A percentile compares a stretch with the other conserved stretches of the same genome.
These are phyloP conservation scores for Acrocephalus scirpaceus DNA, from an alignment of 2,797 vertebrate species.

Conservation along the genomic window DNA sequence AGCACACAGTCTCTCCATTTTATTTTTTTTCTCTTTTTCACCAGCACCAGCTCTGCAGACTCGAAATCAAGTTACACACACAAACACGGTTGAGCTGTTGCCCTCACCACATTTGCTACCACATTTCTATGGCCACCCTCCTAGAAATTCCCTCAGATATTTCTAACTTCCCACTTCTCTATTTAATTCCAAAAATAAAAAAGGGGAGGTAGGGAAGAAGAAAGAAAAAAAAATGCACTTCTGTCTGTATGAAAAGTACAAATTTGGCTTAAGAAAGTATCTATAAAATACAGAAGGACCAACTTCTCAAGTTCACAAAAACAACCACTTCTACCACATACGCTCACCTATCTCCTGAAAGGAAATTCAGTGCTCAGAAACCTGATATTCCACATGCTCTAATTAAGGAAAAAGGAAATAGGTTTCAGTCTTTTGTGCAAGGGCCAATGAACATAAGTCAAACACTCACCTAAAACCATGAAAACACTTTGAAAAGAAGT, in stretches of 20 bases:
- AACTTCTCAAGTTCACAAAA: constrained; percentile 20
- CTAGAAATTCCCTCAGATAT: background rate
- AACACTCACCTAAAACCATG: constrained; percentile 30
- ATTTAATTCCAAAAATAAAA: background rate
- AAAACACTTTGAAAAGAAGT: constrained; percentile 45
- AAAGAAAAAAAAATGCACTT: background rate
- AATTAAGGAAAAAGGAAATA: constrained; percentile 62
- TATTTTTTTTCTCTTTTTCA: background rate
- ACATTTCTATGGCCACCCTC: background rate
- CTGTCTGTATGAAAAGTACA: background rate
- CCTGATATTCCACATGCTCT: background rate
- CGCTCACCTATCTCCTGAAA: constrained; percentile 34
- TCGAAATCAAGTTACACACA: background rate
- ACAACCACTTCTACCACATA: background rate
- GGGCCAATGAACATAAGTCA: constrained; percentile 42
- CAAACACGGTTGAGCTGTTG: background rate
- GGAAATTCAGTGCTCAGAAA: constrained; percentile 46
- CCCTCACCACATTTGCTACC: background rate
- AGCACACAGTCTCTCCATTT: constrained; percentile 32
- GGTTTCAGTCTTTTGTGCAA: constrained; percentile 24
- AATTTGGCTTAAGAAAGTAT: background rate
- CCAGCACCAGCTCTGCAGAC: background rate
- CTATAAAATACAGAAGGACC: background rate
- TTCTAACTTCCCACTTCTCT: background rate
- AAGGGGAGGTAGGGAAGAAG: accelerated